Evolutionary conservation across 2,113 vertebrate species (phyloP).

Genomic region (Paratilapia polleni): DNA sequence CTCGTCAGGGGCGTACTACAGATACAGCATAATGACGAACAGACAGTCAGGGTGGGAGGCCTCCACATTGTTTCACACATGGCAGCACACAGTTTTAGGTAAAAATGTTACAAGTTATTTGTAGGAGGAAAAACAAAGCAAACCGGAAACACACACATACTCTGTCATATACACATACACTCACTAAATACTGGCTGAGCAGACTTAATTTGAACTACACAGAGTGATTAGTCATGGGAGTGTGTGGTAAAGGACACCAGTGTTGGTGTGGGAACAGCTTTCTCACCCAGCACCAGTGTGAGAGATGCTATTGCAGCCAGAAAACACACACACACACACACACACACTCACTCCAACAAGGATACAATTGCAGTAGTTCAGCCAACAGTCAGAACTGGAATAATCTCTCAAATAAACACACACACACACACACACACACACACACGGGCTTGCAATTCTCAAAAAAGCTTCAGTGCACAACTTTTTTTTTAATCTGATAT

Average conservation of each 20-base stretch:
- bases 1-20: conserved; percentile 94
- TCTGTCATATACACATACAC: not conserved
- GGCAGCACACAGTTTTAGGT: conserved; percentile 18
- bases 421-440: not conserved
- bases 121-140: not conserved
- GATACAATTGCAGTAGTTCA: conserved; percentile 62
- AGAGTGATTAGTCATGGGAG: not conserved
- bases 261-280: conserved; percentile 26
- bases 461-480: not conserved
- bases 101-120: not conserved
- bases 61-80: conserved; percentile 13
- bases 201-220: not conserved
- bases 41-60: conserved; percentile 60
- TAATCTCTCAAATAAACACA: not conserved
- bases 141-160: rapidly evolving
- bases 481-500: not conserved
- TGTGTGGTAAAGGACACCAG: conserved; percentile 2
- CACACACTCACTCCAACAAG: conserved; percentile 18
- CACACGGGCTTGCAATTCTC: not conserved
- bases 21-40: conserved; percentile 81
- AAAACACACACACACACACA: conserved; percentile 25
- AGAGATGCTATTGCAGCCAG: conserved; percentile 23
- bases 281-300: conserved; percentile 44
- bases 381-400: conserved; percentile 61
- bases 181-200: not conserved